phyloP scores from a whole-genome alignment of 2,797 vertebrate genomes.

The Sternarchorhynchus goeldii region DNA sequence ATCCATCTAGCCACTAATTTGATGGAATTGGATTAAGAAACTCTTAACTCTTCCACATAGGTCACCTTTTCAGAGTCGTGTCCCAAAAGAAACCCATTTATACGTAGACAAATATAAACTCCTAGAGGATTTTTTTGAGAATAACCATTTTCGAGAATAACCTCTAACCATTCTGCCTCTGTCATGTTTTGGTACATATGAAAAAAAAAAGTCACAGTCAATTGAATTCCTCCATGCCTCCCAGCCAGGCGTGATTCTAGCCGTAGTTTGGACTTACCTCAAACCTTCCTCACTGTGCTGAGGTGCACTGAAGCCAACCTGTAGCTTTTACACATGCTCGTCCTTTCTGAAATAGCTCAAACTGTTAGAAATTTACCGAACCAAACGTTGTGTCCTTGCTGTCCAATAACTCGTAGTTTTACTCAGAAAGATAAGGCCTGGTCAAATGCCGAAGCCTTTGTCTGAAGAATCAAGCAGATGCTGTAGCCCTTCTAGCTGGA shows the following conservation, averaged over 20 bases:
- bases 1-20: slow-evolving; percentile 37
- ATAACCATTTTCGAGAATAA: not conserved
- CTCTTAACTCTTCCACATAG: slow-evolving; percentile 19
- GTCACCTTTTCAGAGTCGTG: slow-evolving; percentile 13
- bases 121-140: slow-evolving; percentile 28
- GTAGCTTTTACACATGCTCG: slow-evolving; percentile 1
- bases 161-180: slow-evolving; percentile 39
- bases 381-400: not conserved
- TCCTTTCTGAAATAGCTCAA: slow-evolving; percentile 3
- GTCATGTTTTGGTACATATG: slow-evolving; percentile 37
- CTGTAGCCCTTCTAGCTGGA: no score
- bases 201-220: slow-evolving; percentile 19
- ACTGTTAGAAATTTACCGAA: not conserved
- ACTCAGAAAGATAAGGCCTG: not conserved
- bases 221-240: slow-evolving; percentile 17
- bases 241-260: slow-evolving; percentile 16
- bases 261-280: slow-evolving; percentile 9
- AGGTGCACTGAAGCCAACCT: slow-evolving; percentile 1
- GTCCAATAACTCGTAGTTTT: not conserved
- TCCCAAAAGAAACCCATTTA: slow-evolving; percentile 41
- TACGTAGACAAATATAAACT: slow-evolving; percentile 6
- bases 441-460: not conserved
- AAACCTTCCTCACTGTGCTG: not conserved
- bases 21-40: slow-evolving; percentile 43
- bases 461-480: no score